Percentiles rank a stretch among this genome's conserved stretches.
Conservation (phyloP, 1,140 invertebrate species). For the Bombus turneri region DNA sequence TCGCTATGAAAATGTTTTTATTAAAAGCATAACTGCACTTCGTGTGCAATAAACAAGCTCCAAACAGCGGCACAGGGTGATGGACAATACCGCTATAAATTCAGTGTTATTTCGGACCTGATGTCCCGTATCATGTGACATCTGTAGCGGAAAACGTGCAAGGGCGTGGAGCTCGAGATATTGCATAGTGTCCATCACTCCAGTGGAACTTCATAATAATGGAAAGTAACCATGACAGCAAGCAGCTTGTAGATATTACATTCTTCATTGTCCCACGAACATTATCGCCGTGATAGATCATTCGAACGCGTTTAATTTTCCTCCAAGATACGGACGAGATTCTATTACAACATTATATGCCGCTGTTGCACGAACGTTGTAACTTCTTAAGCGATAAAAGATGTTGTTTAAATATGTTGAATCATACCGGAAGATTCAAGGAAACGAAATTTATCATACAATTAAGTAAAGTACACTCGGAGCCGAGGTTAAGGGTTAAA, state of each 20-base stretch:
- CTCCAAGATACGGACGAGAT: background rate
- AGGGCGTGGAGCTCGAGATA: slow-evolving; percentile 35
- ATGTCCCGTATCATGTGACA: slow-evolving; percentile 39
- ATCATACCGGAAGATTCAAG: background rate
- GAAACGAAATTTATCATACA: background rate
- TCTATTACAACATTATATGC: background rate
- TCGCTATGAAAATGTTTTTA: slow-evolving; percentile 1
- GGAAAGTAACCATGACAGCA: slow-evolving; percentile 36
- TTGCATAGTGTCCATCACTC: slow-evolving; percentile 30
- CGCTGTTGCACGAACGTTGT: background rate
- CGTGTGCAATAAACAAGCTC: slow-evolving; percentile 9
- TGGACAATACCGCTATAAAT: slow-evolving; percentile 43
- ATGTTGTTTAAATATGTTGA: background rate
- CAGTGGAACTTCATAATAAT: slow-evolving; percentile 43
- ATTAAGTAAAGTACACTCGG: background rate
- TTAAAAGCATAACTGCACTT: background rate
- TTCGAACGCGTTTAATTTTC: background rate
- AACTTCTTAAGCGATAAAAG: background rate
- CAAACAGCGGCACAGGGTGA: background rate
- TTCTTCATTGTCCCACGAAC: slow-evolving; percentile 27
- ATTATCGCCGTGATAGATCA: slow-evolving; percentile 14
- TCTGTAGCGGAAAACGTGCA: slow-evolving; percentile 43
- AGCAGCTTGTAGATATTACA: slow-evolving; percentile 35
- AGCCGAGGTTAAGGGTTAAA: background rate
- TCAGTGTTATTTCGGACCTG: slow-evolving; percentile 41